Conservation (phyloP, 2,113 vertebrate genomes). For the Gnathonemus longibarbis region DNA sequence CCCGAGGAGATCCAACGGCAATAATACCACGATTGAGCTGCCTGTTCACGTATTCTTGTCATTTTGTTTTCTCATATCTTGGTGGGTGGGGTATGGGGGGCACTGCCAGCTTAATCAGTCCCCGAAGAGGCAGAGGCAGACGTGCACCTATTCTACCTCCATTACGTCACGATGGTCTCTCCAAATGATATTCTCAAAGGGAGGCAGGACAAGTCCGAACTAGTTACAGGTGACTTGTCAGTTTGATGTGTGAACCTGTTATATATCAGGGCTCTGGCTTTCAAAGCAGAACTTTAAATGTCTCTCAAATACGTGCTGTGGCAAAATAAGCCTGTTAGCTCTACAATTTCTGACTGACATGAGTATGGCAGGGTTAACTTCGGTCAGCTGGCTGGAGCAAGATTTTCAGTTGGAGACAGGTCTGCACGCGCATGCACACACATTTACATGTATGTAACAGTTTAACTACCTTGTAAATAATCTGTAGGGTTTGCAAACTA, state of each 20-base stretch:
- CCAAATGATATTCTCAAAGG: neutral
- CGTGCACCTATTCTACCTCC: neutral
- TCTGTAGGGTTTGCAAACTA: too few species aligned
- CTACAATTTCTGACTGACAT: neutral
- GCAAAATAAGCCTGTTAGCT: neutral
- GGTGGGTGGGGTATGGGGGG: neutral
- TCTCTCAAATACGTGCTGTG: neutral
- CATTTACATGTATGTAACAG: too few species aligned
- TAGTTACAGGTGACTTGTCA: neutral
- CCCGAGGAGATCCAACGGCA: neutral
- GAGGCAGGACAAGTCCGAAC: neutral
- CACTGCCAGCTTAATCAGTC: neutral
- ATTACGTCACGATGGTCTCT: neutral
- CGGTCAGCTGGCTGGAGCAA: too few species aligned
- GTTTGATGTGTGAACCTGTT: neutral
- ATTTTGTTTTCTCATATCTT: neutral
- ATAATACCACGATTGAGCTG: neutral
- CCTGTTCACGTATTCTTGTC: neutral
- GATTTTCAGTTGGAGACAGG: too few species aligned
- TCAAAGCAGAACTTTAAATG: neutral
- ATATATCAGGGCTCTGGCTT: neutral
- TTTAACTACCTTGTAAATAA: too few species aligned
- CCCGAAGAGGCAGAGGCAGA: neutral
- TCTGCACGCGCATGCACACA: too few species aligned
- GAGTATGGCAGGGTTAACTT: neutral